Percentiles rank a stretch among this genome's conserved stretches.
Evolutionary conservation across 2,113 vertebrate species (phyloP).

Genomic region (Propithecus coquereli): DNA sequence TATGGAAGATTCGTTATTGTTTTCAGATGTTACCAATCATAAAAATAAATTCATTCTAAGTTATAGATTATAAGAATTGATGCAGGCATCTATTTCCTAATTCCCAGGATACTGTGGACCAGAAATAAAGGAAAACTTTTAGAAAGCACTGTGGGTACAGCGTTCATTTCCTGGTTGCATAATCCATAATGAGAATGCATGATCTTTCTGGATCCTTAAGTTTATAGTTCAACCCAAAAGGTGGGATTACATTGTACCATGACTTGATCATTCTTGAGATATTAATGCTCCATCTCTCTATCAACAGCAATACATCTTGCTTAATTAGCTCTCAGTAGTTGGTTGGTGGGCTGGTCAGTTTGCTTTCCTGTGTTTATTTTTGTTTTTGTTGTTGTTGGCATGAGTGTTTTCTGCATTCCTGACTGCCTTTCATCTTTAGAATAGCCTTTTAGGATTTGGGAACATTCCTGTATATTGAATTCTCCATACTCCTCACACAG

Average conservation of each 20-base stretch:
- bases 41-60: not conserved
- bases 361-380: not conserved
- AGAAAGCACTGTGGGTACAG: fast-evolving
- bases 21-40: not conserved
- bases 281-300: not conserved
- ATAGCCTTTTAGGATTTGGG: not conserved
- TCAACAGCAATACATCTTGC: not conserved
- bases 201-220: too few relatives aligned
- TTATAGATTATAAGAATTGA: not conserved
- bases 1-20: not conserved
- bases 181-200: not conserved
- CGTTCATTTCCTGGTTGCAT: not conserved
- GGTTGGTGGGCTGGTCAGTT: not conserved
- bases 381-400: not conserved
- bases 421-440: not conserved
- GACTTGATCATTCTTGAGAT: not conserved
- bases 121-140: not conserved
- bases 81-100: not conserved
- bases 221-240: too few relatives aligned
- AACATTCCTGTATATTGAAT: not conserved
- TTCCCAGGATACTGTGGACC: not conserved
- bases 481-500: not conserved
- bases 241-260: fast-evolving
- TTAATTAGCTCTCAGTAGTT: not conserved
- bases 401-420: not conserved